phyloP scores from a whole-genome alignment of 1,140 invertebrate species.

The Trichogramma pretiosum region DNA sequence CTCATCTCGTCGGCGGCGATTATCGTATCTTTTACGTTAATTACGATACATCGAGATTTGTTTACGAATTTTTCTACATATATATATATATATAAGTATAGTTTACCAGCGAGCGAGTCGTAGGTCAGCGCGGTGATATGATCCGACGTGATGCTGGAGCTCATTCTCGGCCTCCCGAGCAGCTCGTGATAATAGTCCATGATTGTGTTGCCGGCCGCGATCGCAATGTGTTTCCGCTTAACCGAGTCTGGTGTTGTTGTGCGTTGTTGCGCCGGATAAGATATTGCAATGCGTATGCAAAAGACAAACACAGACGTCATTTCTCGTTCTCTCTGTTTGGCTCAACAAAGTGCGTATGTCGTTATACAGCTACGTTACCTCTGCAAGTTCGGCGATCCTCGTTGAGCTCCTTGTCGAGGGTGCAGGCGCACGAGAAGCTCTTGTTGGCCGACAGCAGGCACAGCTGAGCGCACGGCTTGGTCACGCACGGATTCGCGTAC shows the following conservation, averaged over 20 bases:
- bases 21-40: slow-evolving; percentile 22
- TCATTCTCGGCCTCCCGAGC: slow-evolving; percentile 35
- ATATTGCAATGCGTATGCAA: neutral
- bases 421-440: slow-evolving; percentile 66
- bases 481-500: slow-evolving; percentile 60
- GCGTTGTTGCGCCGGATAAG: no score
- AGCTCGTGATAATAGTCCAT: slow-evolving; percentile 34
- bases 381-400: slow-evolving; percentile 47
- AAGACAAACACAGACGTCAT: neutral
- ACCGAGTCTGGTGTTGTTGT: no score
- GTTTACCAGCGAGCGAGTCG: slow-evolving; percentile 33
- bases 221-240: slow-evolving; percentile 26
- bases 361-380: no score
- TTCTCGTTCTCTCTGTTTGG: neutral
- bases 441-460: slow-evolving; percentile 62
- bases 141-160: slow-evolving; percentile 2
- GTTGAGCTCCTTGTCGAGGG: slow-evolving; percentile 55
- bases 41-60: neutral
- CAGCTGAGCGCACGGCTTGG: slow-evolving; percentile 64
- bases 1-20: slow-evolving; percentile 18
- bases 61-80: neutral
- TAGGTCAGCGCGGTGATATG: slow-evolving; percentile 27
- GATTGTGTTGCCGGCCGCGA: slow-evolving; percentile 27
- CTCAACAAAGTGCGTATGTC: no score
- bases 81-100: no score